phyloP scores from a whole-genome alignment of 2,797 vertebrate species.

The Parauchenoglanis ngamensis region DNA sequence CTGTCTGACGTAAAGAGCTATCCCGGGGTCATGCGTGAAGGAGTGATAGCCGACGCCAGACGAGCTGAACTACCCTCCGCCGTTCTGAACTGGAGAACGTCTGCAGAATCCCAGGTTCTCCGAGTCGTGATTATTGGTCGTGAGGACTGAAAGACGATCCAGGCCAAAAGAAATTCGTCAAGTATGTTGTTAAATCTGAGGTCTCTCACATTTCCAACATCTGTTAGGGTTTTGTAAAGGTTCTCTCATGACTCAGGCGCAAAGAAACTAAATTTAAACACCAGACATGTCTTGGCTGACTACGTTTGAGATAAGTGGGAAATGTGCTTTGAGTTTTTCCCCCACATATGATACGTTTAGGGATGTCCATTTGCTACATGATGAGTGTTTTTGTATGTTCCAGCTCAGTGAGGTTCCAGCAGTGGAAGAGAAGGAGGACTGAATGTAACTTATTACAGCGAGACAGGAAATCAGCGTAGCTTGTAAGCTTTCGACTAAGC shows the following conservation, averaged over 20 bases:
- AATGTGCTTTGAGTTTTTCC: neutral
- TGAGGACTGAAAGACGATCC: neutral
- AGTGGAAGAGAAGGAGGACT: slow-evolving; percentile 17
- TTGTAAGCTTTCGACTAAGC: slow-evolving; percentile 33
- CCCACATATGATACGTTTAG: neutral
- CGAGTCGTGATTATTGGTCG: neutral
- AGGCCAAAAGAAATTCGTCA: neutral
- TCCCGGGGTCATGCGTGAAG: neutral
- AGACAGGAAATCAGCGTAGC: slow-evolving; percentile 48
- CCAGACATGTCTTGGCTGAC: neutral
- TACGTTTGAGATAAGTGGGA: neutral
- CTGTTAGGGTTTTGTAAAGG: neutral
- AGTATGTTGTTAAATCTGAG: neutral
- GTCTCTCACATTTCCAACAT: neutral
- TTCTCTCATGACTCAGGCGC: neutral
- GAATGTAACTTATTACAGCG: slow-evolving; percentile 43
- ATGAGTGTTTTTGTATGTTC: slow-evolving; percentile 1
- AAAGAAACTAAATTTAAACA: neutral
- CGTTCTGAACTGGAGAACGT: too few relatives aligned
- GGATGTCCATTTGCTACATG: slow-evolving; percentile 11
- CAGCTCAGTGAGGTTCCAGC: slow-evolving; percentile 13
- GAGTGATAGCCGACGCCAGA: neutral
- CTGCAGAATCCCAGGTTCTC: neutral
- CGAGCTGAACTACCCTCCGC: too few relatives aligned
- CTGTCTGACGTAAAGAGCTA: neutral